phyloP scores from a whole-genome alignment of 2,113 vertebrate species.

The Albula glossodonta region DNA sequence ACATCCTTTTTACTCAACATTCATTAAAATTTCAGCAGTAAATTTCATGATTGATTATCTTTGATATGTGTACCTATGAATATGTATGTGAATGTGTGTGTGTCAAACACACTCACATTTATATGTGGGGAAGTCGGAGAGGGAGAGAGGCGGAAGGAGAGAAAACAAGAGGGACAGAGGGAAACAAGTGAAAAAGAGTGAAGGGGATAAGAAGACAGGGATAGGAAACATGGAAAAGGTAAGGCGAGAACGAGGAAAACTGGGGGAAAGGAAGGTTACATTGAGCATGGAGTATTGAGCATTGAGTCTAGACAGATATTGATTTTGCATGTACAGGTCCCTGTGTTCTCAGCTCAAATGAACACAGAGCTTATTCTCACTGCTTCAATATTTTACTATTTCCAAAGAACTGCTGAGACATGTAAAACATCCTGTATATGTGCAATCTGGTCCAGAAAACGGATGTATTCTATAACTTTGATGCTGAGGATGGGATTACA shows the following conservation, averaged over 20 bases:
- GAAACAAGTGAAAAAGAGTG: neutral
- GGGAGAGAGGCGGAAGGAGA: no score
- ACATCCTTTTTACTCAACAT: no score
- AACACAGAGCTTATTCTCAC: no score
- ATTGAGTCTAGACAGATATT: constrained; percentile 27
- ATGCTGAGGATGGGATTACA: no score
- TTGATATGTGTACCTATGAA: constrained; percentile 39
- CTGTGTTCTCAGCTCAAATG: no score
- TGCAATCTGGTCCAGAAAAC: no score
- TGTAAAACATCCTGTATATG: no score
- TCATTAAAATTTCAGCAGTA: no score
- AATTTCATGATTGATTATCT: no score
- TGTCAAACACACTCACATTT: neutral
- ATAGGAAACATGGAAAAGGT: neutral
- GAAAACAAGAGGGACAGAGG: neutral
- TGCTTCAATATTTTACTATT: no score
- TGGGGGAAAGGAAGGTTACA: neutral
- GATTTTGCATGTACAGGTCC: constrained; percentile 39
- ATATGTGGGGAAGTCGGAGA: neutral
- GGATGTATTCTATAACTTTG: no score
- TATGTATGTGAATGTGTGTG: constrained; percentile 27
- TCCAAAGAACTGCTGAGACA: no score
- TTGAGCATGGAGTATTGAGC: neutral
- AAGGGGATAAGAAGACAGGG: neutral
- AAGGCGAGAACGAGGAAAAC: neutral